Evolutionary conservation across 2,113 vertebrate species (phyloP).

Genomic region (Oncorhynchus clarkii): DNA sequence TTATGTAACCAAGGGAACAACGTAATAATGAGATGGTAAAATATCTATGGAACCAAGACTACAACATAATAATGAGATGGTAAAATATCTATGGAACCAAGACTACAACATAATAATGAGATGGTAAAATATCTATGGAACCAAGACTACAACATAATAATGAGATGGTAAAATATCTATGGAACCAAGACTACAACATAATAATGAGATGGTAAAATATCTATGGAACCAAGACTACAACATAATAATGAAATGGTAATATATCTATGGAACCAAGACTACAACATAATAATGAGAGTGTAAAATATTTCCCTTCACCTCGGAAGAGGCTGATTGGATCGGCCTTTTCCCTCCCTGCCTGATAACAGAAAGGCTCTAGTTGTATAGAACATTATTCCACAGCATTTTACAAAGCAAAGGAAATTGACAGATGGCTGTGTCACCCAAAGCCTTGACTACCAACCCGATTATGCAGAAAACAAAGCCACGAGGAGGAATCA

Average conservation of each 20-base stretch:
- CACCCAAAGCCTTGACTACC: constrained; percentile 98
- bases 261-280: constrained; percentile 57
- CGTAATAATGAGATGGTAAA: too few relatives aligned
- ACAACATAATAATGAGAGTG: constrained; percentile 70
- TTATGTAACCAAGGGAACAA: constrained; percentile 17
- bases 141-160: constrained; percentile 69
- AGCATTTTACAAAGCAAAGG: constrained; percentile 98
- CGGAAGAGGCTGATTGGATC: constrained; percentile 56
- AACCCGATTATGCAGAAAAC: constrained; percentile 99
- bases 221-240: constrained; percentile 58
- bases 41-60: constrained; percentile 48
- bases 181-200: constrained; percentile 66
- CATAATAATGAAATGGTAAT: constrained; percentile 73
- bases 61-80: constrained; percentile 70
- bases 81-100: constrained; percentile 61
- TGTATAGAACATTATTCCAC: constrained; percentile 91
- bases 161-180: constrained; percentile 63
- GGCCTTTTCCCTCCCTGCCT: constrained; percentile 72
- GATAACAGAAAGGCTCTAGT: constrained; percentile 91
- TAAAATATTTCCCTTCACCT: constrained; percentile 58
- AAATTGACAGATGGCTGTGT: constrained; percentile 99
- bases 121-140: constrained; percentile 58
- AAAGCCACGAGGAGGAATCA: constrained; percentile 97
- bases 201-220: constrained; percentile 70
- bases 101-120: constrained; percentile 72